These are phyloP conservation scores for Serilophus lunatus DNA, from an alignment of 2,113 vertebrate genomes.

Conservation along the genomic window DNA sequence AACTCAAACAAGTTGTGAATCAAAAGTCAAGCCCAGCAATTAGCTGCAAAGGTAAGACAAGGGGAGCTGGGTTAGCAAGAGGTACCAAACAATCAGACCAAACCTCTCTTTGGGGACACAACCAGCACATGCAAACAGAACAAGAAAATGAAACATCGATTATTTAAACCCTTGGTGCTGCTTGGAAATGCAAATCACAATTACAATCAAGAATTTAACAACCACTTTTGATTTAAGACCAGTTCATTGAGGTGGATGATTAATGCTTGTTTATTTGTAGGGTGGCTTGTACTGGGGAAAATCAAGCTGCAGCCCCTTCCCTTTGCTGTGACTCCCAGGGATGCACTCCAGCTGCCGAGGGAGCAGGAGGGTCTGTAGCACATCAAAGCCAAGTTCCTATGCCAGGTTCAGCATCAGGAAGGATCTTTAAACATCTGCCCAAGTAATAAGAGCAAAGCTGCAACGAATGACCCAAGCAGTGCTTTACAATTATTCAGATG, in stretches of 20 bases:
- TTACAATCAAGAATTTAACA: slow-evolving; percentile 6
- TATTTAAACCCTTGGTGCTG: neutral
- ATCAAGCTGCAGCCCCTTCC: neutral
- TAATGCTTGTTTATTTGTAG: neutral
- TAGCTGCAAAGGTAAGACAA: neutral
- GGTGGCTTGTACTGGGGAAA: neutral
- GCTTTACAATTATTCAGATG: neutral
- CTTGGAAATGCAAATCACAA: slow-evolving; percentile 23
- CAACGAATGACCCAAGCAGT: neutral
- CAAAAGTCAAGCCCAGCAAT: neutral
- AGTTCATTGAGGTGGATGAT: slow-evolving; percentile 1
- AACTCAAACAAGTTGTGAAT: neutral
- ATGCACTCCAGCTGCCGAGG: neutral
- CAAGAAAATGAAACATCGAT: neutral
- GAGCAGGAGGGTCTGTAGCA: neutral
- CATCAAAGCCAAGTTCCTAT: neutral
- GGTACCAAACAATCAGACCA: neutral
- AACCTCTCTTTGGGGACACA: neutral
- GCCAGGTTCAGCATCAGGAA: neutral
- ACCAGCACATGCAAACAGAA: neutral
- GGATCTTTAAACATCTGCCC: neutral
- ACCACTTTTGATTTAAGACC: neutral
- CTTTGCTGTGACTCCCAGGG: neutral
- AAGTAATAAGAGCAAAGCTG: neutral
- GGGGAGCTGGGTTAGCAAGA: neutral